Percentiles rank a stretch among this genome's conserved stretches.
phyloP scores from a whole-genome alignment of 2,888 invertebrate genomes.

The Lasioglossum calceatum region DNA sequence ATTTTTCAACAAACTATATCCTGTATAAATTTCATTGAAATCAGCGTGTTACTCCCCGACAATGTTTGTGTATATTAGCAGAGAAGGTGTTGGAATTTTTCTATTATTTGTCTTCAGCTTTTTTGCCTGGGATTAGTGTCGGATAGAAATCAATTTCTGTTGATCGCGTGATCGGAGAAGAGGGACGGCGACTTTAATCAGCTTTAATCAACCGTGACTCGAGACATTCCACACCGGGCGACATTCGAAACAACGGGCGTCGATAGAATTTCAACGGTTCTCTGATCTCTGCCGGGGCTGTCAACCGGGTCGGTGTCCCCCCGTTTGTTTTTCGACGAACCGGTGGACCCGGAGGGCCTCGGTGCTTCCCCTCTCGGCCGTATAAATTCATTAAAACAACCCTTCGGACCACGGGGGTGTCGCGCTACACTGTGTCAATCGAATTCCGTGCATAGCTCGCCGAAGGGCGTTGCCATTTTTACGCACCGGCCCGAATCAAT shows the following conservation, averaged over 20 bases:
- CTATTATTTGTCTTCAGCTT: too few relatives aligned
- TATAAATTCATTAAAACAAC: constrained; percentile 82
- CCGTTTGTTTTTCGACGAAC: constrained; percentile 24
- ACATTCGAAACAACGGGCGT: constrained; percentile 44
- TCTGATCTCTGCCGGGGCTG: constrained; percentile 50
- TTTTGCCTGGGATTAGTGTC: not conserved
- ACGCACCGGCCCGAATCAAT: constrained; percentile 42
- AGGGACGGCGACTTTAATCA: constrained; percentile 20
- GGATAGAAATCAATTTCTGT: not conserved
- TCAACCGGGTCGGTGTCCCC: constrained; percentile 46
- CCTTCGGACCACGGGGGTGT: constrained; percentile 76
- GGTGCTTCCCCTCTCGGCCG: constrained; percentile 54
- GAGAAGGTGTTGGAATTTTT: not conserved
- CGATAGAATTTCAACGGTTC: constrained; percentile 58
- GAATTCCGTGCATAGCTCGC: constrained; percentile 78
- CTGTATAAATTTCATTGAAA: too few relatives aligned
- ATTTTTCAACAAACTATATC: too few relatives aligned
- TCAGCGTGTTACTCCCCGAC: too few relatives aligned
- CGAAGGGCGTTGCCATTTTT: constrained; percentile 54
- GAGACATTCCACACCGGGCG: constrained; percentile 38
- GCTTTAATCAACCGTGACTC: constrained; percentile 35
- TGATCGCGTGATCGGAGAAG: not conserved
- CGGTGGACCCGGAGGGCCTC: constrained; percentile 29
- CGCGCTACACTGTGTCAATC: constrained; percentile 75
- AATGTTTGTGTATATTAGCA: not conserved